Evolutionary conservation across 2,888 invertebrate species (phyloP).

Genomic region (Dromius quadrimaculatus): DNA sequence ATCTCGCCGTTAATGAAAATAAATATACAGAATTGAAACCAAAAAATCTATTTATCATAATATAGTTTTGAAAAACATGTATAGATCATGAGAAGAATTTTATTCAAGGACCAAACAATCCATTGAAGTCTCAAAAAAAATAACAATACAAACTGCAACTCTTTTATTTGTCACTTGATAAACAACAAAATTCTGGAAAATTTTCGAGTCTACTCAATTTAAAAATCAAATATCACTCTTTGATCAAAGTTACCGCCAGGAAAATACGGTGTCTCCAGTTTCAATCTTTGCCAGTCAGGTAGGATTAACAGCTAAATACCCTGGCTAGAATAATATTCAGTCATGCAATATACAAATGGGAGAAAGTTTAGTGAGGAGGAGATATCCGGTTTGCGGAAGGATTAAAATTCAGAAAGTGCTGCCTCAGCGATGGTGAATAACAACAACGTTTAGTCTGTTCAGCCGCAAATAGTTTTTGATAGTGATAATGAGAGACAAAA

Average conservation of each 20-base stretch:
- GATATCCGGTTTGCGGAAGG: conserved; percentile 41
- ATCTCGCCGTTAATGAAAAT: no score
- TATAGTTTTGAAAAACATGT: no score
- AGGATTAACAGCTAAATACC: conserved; percentile 46
- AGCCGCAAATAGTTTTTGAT: conserved; percentile 42
- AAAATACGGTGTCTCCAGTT: conserved; percentile 12
- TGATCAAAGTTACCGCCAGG: conserved; percentile 33
- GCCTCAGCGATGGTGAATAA: not conserved
- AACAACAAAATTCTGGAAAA: conserved; percentile 18
- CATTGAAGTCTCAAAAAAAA: conserved; percentile 16
- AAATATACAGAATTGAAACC: no score
- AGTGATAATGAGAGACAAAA: not conserved
- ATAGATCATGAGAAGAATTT: no score
- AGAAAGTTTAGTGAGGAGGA: not conserved
- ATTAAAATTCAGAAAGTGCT: conserved; percentile 48
- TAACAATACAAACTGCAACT: conserved; percentile 12
- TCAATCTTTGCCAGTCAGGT: conserved; percentile 33
- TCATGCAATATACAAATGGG: conserved; percentile 46
- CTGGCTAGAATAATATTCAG: conserved; percentile 50
- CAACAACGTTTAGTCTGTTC: conserved; percentile 18
- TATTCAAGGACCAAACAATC: conserved; percentile 21
- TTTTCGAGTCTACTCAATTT: conserved; percentile 20
- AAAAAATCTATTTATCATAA: no score
- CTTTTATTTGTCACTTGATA: conserved; percentile 31
- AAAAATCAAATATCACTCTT: conserved; percentile 38